Evolutionary conservation across 2,888 invertebrate species (phyloP).

Genomic region (Napeogenes sylphis): DNA sequence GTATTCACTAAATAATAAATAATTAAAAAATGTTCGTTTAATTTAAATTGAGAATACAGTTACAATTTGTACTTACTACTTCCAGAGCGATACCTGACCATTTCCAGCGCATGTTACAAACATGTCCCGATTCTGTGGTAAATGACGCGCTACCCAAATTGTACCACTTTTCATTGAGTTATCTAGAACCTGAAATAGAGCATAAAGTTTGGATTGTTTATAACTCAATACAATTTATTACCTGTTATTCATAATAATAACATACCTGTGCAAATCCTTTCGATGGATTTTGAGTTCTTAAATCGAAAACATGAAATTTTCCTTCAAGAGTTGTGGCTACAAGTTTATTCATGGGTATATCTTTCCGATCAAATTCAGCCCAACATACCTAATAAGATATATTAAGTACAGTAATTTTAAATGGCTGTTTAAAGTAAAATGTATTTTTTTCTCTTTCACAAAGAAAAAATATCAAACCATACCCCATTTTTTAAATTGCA

Average conservation of each 20-base stretch:
- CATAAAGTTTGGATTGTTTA: background rate
- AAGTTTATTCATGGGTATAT: constrained; percentile 96
- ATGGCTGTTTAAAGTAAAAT: background rate
- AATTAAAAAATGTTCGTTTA: too few relatives aligned
- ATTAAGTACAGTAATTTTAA: background rate
- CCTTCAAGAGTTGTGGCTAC: constrained; percentile 94
- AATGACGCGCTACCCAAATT: constrained; percentile 91
- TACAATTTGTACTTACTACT: constrained; percentile 83
- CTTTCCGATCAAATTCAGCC: constrained; percentile 93
- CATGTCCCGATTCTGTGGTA: constrained; percentile 96
- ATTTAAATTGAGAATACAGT: background rate
- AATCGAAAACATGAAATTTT: constrained; percentile 92
- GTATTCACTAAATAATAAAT: constrained; percentile 72
- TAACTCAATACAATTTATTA: background rate
- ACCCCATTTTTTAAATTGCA: constrained; percentile 94
- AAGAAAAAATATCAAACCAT: constrained; percentile 43
- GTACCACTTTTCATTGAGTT: constrained; percentile 81
- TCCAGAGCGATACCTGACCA: constrained; percentile 95
- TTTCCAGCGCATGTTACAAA: constrained; percentile 94
- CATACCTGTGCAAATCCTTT: constrained; percentile 88
- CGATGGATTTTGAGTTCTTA: constrained; percentile 90
- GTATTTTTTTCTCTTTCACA: background rate
- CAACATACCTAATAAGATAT: constrained; percentile 80
- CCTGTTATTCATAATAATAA: constrained; percentile 27
- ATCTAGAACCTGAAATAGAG: constrained; percentile 54